Evolutionary conservation across 2,888 invertebrate species (phyloP), one percentile per base, ranked within the genome.

Genomic region (Lasioglossum lativentre): DNA sequence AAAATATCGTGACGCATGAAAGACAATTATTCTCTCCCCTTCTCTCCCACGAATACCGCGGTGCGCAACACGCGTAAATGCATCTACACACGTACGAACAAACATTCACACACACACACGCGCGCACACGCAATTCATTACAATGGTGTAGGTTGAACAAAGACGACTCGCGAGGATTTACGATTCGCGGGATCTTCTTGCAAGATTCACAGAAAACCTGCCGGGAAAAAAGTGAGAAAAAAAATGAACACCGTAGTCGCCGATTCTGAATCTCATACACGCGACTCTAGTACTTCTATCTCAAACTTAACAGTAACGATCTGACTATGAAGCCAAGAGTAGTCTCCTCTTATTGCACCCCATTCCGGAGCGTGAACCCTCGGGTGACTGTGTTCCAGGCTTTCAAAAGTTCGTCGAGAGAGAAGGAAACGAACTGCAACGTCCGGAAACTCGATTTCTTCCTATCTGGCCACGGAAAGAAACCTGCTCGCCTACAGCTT

Each of bases 1-100:
- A 73, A 82, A 73, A 73, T 59, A 74, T 77, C 59, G 12, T 34
- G 56, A 74, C 47, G 42, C 74, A 59, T 84, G 84, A 84, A 84
- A 83, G 84, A 84, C 84, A 47, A 74, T 83, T 73, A 71, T 82
- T 47, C 34, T 78, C 52, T 27, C 30, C 16, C 40, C 0, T 14
- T 23, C 38, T 27, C 66, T 68, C 40, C 66, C 74, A 38, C 40
- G 16, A 34, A 42, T 23, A 6, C 23, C 19, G 38, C 34, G 27
- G 59, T 59, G 59, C 59, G 34, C 34, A 66, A 34, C 34, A 66
- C 66, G 66, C 66, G 34, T 30, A 19, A 30, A 66, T 27, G 59
- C 30, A 16, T 70, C 19, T 38, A 10, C 45, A 16, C 42, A 45
- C 34, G 42, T 16, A 14, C 52, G n/a, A n/a, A n/a, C n/a, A 52